phyloP scores from a whole-genome alignment of 2,888 invertebrate species.

The Dynastes hyllus region DNA sequence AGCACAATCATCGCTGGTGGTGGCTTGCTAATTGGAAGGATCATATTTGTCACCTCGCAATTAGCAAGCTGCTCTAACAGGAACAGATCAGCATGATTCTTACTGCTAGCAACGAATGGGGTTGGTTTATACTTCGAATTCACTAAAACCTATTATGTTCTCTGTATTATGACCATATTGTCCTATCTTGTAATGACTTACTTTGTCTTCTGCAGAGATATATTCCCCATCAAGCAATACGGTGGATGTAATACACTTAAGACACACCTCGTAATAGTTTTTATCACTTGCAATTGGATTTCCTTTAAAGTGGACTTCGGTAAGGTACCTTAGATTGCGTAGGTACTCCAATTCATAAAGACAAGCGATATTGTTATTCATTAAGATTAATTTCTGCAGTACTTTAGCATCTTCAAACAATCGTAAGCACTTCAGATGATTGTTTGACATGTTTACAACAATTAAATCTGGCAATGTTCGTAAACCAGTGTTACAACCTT shows the following conservation, averaged over 20 bases:
- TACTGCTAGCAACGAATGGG: slow-evolving; percentile 62
- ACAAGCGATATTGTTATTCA: slow-evolving; percentile 66
- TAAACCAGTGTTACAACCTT: slow-evolving; percentile 69
- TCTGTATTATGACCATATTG: background rate
- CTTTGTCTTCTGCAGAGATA: slow-evolving; percentile 65
- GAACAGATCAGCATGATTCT: slow-evolving; percentile 63
- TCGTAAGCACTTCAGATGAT: slow-evolving; percentile 73
- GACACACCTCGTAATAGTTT: slow-evolving; percentile 66
- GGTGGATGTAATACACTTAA: slow-evolving; percentile 66
- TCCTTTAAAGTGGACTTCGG: slow-evolving; percentile 65
- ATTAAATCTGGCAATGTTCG: slow-evolving; percentile 74
- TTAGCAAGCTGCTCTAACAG: slow-evolving; percentile 66
- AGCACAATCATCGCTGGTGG: slow-evolving; percentile 68
- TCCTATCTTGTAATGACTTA: slow-evolving; percentile 48
- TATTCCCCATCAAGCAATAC: slow-evolving; percentile 66
- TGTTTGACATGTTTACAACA: slow-evolving; percentile 74
- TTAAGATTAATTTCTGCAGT: slow-evolving; percentile 66
- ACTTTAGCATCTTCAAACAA: slow-evolving; percentile 71
- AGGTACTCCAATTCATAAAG: slow-evolving; percentile 68
- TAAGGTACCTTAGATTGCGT: slow-evolving; percentile 62
- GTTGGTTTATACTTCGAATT: slow-evolving; percentile 63
- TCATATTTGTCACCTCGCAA: slow-evolving; percentile 64
- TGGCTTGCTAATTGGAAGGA: slow-evolving; percentile 66
- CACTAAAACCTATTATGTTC: slow-evolving; percentile 62
- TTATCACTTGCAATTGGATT: slow-evolving; percentile 64